Evolutionary conservation across 37 sponge, comb jelly and placozoan genomes (phyloP), one percentile per base, ranked within the genome.

Genomic region (Mnemiopsis leidyi): DNA sequence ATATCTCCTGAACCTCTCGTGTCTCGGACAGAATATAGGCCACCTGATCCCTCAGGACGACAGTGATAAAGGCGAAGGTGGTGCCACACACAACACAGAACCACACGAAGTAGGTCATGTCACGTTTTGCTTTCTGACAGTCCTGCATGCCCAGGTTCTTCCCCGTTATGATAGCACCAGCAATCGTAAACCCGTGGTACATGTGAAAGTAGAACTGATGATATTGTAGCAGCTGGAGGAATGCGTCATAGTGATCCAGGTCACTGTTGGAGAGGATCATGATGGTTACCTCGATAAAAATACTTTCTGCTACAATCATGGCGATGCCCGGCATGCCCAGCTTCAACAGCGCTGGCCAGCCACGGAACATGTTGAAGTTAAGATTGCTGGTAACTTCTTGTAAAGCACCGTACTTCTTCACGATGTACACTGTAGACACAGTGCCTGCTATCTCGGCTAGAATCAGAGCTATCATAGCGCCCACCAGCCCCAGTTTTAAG

Each of bases 91-190:
- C 40, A 1, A 85, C 48, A 37, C 38, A 38, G 39, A 85, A 85
- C 90, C 90, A 85, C 0, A 5, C 38, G 61, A 85, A 85, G 0
- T 36, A n/a, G 29, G 23, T 85, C 2, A 37, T 28, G 23, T 85
- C 35, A 35, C 29, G 40, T 40, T 85, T 85, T 1, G 61, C 36
- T 25, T 28, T 33, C 26, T 0, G 48, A 28, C 48, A 39, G 1
- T 85, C 90, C 7, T 85, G 40, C 23, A 21, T 16, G 23, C 90
- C 90, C 26, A 85, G 90, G 25, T 39, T 29, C 16, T 33, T 28
- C n/a, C 90, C 90, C 25, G 90, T 85, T 35, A 39, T 16, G 20
- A 85, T 85, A 40, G 90, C 26, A 3, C 90, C 90, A 38, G 90
- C 90, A 5, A 39, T 39, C 18, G 90, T 33, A n/a, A 85, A 39